Conservation (phyloP, 2,888 invertebrate genomes). For the Zootermopsis nevadensis region DNA sequence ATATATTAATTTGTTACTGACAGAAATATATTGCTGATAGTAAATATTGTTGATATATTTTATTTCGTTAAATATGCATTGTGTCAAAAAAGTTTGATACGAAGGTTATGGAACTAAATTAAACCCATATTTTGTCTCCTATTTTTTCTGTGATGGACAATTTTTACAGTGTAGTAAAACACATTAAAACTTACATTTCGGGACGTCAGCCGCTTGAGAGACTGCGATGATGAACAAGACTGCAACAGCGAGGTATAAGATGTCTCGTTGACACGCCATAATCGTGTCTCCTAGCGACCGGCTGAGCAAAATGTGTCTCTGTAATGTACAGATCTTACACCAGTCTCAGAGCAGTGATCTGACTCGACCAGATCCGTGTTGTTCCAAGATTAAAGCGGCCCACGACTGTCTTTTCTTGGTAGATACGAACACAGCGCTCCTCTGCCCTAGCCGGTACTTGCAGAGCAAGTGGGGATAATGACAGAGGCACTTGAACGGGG, state of each 20-base stretch:
- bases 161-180: too few species aligned
- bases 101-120: too few species aligned
- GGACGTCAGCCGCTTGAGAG: background rate
- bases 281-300: background rate
- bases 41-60: too few species aligned
- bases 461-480: background rate
- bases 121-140: too few species aligned
- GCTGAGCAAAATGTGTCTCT: background rate
- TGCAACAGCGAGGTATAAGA: background rate
- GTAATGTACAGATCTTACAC: background rate
- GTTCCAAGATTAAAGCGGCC: background rate
- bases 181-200: background rate
- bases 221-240: background rate
- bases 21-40: too few species aligned
- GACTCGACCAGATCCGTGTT: background rate
- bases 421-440: background rate
- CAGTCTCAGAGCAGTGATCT: background rate
- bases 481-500: too few species aligned
- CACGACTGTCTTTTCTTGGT: too few species aligned
- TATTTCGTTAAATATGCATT: too few species aligned
- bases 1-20: too few species aligned
- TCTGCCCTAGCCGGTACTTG: background rate
- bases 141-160: too few species aligned
- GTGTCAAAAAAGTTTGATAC: too few species aligned
- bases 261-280: background rate